phyloP scores from a whole-genome alignment of 2,888 invertebrate species.

The Drosophila atroscutellata region DNA sequence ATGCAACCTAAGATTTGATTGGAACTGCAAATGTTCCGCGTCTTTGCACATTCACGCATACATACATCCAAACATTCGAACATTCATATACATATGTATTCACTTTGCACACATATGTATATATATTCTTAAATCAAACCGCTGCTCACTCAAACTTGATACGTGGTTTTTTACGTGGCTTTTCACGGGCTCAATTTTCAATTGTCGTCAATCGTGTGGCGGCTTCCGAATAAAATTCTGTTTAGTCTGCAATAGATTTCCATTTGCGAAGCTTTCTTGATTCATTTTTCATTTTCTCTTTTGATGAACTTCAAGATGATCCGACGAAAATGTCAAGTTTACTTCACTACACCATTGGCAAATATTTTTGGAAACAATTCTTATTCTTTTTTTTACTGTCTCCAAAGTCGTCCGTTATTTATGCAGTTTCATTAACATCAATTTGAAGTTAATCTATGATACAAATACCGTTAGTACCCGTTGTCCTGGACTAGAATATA shows the following conservation, averaged over 20 bases:
- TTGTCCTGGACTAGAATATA: too few species aligned
- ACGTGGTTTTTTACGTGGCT: not conserved
- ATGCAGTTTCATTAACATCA: not conserved
- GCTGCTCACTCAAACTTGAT: not conserved
- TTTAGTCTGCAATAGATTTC: not conserved
- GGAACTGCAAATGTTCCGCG: not conserved
- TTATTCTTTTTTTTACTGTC: not conserved
- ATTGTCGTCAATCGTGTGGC: not conserved
- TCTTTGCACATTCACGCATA: not conserved
- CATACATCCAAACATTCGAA: not conserved
- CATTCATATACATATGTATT: not conserved
- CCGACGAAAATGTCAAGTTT: not conserved
- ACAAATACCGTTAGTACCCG: not conserved
- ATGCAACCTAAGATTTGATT: constrained; percentile 4
- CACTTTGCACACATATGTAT: not conserved
- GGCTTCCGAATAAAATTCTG: not conserved
- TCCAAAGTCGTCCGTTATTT: not conserved
- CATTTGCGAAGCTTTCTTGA: not conserved
- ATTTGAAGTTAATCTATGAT: not conserved
- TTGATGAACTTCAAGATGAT: not conserved
- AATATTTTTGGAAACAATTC: not conserved
- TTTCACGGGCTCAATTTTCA: not conserved
- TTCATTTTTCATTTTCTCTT: not conserved
- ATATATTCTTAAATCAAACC: not conserved
- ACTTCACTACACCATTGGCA: not conserved